Evolutionary conservation across 2,113 vertebrate genomes (phyloP).

Genomic region (Sceloporus undulatus): DNA sequence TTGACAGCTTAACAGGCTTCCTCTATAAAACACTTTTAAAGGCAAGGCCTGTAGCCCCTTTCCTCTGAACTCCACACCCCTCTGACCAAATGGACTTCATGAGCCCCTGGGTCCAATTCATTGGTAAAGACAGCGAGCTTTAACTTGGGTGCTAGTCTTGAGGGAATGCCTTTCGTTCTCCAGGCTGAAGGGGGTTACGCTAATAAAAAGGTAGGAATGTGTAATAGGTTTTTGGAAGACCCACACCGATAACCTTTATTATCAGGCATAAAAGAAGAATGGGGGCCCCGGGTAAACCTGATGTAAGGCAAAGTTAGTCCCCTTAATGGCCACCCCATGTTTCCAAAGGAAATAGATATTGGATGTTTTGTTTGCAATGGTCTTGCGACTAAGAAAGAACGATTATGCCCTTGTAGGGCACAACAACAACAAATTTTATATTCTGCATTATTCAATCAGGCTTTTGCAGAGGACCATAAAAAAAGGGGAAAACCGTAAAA

Average conservation of each 20-base stretch:
- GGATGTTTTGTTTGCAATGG: too few species aligned
- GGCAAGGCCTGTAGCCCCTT: conserved; percentile 65
- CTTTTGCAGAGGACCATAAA: too few species aligned
- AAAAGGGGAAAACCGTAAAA: too few species aligned
- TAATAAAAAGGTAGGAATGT: conserved; percentile 80
- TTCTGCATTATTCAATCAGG: too few species aligned
- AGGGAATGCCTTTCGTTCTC: conserved; percentile 56
- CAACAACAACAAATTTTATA: too few species aligned
- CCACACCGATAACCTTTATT: conserved; percentile 80
- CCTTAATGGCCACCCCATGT: conserved; percentile 55
- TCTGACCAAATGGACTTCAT: conserved; percentile 60
- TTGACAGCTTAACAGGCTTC: conserved; percentile 61
- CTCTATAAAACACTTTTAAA: conserved; percentile 60
- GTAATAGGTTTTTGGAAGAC: conserved; percentile 78
- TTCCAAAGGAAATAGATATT: too few species aligned
- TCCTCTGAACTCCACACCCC: neutral
- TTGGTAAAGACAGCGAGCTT: conserved; percentile 70
- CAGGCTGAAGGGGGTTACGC: conserved; percentile 77
- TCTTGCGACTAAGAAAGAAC: too few species aligned
- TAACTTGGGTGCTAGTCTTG: conserved; percentile 67
- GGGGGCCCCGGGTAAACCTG: conserved; percentile 55
- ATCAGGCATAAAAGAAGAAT: conserved; percentile 71
- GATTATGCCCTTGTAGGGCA: too few species aligned
- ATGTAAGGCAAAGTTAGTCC: conserved; percentile 65
- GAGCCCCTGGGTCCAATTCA: conserved; percentile 65